Percentiles rank a stretch among this genome's conserved stretches.
phyloP scores from a whole-genome alignment of 2,797 vertebrate species.

The Rousettus madagascariensis region DNA sequence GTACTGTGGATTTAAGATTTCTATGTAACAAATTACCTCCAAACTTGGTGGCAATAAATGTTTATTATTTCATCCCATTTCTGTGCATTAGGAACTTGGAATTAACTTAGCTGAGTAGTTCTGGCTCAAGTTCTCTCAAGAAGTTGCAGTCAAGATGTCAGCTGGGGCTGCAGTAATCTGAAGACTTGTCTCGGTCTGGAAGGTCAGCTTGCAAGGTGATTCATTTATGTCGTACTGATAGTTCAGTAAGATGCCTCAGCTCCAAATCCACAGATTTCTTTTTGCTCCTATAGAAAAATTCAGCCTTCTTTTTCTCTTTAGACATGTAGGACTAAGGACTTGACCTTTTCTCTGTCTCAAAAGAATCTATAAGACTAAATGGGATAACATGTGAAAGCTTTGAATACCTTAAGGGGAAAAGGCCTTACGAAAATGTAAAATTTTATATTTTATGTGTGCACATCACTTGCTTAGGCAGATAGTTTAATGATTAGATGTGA shows the following conservation, averaged over 20 bases:
- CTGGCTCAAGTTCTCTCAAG: not conserved
- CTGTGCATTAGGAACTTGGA: not conserved
- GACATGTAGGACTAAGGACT: not conserved
- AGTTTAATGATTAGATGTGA: not conserved
- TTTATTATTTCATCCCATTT: not conserved
- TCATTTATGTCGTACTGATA: not conserved
- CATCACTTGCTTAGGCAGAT: not conserved
- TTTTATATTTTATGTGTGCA: not conserved
- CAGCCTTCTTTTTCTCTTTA: not conserved
- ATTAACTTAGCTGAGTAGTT: not conserved
- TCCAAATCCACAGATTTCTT: not conserved
- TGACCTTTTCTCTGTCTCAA: conserved; percentile 20
- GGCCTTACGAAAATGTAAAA: not conserved
- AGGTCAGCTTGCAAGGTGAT: not conserved
- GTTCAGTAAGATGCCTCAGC: not conserved
- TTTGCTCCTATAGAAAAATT: not conserved
- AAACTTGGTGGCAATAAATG: not conserved
- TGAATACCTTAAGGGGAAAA: not conserved
- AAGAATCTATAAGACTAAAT: not conserved
- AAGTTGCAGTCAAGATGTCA: not conserved
- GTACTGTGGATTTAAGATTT: not conserved
- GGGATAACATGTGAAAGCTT: not conserved
- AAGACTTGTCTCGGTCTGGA: not conserved
- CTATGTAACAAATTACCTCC: not conserved
- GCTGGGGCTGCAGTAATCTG: not conserved